Evolutionary conservation across 2,888 invertebrate species (phyloP), one percentile per base, ranked within the genome.

Genomic region (Crossocerus cetratus): DNA sequence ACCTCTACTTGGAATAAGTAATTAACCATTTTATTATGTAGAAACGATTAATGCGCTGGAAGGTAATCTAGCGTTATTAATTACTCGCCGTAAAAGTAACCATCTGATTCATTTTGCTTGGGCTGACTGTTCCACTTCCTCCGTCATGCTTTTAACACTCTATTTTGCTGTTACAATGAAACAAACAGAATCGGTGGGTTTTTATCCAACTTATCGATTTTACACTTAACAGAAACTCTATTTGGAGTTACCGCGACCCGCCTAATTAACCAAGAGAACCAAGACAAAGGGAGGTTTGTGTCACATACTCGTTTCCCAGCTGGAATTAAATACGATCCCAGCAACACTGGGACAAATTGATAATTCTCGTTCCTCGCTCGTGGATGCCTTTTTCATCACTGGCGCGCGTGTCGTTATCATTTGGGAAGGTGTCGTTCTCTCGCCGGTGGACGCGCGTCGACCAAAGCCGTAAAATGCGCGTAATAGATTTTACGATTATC

Each of bases 351-450:
- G 14, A 3, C 49, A n/a, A 49, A 49, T 49, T 49, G 16, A 49
- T 49, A 49, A 13, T 49, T n/a, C 32, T 32, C 32, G 11, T 32
- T 32, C 32, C 32, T 32, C 3, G 32, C 32, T 8, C 5, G 32
- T 5, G 32, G 5, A 32, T 32, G 32, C 32, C 32, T 32, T 32
- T 32, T 32, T 81, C 84, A 84, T 84, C 83, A 76, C 82, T 66
- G 63, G 32, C 32, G 32, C 32, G 32, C 11, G 11, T 11, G 32
- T 11, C 32, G 32, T 32, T 32, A 32, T 32, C 32, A 32, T 32
- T 32, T 32, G 32, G 32, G 32, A 8, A 32, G 32, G 32, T 32
- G 32, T 32, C 32, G 32, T 32, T 32, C 32, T 32, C 32, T 4
- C 5, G 8, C 2, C 23, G 32, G 32, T 5, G 32, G 8, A 32